Conservation (phyloP, 1,140 invertebrate genomes). For the Panagrolaimus sp. region DNA sequence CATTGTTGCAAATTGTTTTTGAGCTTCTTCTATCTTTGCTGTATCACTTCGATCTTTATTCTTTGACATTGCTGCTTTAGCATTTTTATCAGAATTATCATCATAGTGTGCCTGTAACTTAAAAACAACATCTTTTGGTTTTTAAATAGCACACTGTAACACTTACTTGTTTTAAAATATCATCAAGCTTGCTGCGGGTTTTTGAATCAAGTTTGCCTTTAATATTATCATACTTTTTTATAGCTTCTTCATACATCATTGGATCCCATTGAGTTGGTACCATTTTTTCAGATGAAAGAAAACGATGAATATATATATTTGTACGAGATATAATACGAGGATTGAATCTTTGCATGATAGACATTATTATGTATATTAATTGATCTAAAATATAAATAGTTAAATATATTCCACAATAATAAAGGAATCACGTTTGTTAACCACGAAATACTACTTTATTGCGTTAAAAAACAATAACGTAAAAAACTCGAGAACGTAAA, state of each 20-base stretch:
- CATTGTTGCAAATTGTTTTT: background rate
- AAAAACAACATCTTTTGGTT: background rate
- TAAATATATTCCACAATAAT: no score
- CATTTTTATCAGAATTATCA: background rate
- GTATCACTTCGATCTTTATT: background rate
- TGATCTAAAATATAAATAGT: no score
- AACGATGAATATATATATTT: no score
- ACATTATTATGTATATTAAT: no score
- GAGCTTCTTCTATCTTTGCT: background rate
- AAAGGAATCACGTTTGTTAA: no score
- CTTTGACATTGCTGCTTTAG: background rate
- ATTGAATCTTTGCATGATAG: no score
- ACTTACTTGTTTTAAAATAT: background rate
- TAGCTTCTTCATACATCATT: slow-evolving; percentile 9
- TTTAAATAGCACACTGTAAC: background rate
- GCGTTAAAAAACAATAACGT: no score
- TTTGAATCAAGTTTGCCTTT: background rate
- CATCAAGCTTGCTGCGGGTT: background rate
- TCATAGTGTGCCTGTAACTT: background rate
- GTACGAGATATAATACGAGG: no score
- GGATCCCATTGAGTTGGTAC: slow-evolving; percentile 5
- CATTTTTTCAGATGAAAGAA: no score
- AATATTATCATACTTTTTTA: background rate
- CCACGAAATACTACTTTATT: no score
- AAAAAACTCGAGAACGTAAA: no score